These are phyloP conservation scores for Cryptophagus acutangulus DNA, from an alignment of 2,888 invertebrate species.

Conservation along the genomic window DNA sequence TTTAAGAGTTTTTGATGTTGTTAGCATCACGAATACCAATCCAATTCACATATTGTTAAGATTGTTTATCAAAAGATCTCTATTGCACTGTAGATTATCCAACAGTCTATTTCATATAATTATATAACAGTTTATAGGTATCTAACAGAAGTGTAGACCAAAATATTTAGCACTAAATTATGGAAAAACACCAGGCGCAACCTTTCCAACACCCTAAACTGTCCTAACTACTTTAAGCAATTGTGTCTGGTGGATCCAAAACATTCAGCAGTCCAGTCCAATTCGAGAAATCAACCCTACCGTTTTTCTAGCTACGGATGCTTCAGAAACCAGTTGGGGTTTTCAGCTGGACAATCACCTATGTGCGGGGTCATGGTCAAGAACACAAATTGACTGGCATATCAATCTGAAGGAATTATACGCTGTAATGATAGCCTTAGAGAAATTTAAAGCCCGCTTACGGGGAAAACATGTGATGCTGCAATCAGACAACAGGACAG, in stretches of 20 bases:
- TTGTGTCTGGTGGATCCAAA: not conserved
- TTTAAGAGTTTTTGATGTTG: too few species aligned
- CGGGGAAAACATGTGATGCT: conserved; percentile 4
- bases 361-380: conserved; percentile 5
- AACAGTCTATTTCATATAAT: too few species aligned
- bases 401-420: conserved; percentile 11
- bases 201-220: too few species aligned
- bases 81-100: too few species aligned
- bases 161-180: too few species aligned
- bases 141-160: too few species aligned
- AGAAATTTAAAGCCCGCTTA: not conserved
- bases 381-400: conserved; percentile 6
- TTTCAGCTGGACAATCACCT: conserved; percentile 1
- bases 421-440: conserved; percentile 3
- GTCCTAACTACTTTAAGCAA: not conserved
- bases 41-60: too few species aligned
- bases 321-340: conserved; percentile 12
- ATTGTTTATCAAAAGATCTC: too few species aligned
- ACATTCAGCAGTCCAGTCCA: not conserved
- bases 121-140: too few species aligned
- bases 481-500: conserved; percentile 7
- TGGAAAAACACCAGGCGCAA: too few species aligned
- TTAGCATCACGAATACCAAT: too few species aligned
- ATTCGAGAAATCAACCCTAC: not conserved
- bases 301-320: conserved; percentile 12